These are phyloP conservation scores for Eubasilissa splendida DNA, from an alignment of 2,888 invertebrate genomes.

Conservation along the genomic window DNA sequence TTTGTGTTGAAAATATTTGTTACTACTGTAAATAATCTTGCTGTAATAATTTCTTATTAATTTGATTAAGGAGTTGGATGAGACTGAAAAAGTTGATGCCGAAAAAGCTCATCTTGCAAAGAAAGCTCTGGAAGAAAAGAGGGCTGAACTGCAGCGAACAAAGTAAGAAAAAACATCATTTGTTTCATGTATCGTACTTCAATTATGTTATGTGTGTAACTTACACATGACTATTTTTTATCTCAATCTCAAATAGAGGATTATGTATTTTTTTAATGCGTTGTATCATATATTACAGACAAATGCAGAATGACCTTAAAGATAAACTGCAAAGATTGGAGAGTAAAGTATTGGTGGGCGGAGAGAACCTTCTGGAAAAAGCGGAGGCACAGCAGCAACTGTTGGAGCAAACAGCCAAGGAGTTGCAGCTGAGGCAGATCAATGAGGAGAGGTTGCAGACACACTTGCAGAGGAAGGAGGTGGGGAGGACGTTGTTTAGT, in stretches of 20 bases:
- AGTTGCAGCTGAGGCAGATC: constrained; percentile 83
- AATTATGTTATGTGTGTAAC: no score
- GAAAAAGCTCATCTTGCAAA: constrained; percentile 80
- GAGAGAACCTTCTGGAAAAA: constrained; percentile 97
- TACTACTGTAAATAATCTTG: no score
- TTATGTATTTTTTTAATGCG: no score
- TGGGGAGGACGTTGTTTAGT: constrained; percentile 60
- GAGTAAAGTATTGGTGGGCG: constrained; percentile 96
- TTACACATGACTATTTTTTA: no score
- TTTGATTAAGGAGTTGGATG: constrained; percentile 61
- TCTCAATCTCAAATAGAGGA: no score
- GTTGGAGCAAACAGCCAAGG: constrained; percentile 88
- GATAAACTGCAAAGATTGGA: constrained; percentile 92
- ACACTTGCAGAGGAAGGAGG: constrained; percentile 90
- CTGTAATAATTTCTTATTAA: neutral
- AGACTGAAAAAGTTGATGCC: constrained; percentile 67
- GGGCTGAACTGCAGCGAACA: constrained; percentile 81
- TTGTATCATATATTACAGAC: constrained; percentile 61
- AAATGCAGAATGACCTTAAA: constrained; percentile 86
- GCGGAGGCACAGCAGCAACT: constrained; percentile 94
- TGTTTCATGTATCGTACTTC: constrained; percentile 1
- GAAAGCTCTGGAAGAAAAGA: constrained; percentile 78
- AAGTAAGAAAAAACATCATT: constrained; percentile 69
- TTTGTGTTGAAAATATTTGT: neutral
- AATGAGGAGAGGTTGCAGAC: constrained; percentile 87